A percentile compares a stretch with the other conserved stretches of the same genome.
These are phyloP conservation scores for Atethmia centrago DNA, from an alignment of 2,888 invertebrate species.

Conservation along the genomic window DNA sequence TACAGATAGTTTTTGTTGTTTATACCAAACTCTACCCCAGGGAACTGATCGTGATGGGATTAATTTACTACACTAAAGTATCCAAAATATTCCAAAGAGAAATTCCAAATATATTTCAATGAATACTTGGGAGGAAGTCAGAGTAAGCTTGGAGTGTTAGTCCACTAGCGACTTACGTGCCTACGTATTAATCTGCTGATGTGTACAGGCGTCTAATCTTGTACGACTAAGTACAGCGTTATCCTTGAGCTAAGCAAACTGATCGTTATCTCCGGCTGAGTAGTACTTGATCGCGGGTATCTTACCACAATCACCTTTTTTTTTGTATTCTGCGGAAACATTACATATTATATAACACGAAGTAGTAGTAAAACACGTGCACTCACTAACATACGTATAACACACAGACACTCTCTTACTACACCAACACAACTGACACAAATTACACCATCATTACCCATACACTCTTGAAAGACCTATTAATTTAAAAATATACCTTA, in stretches of 20 bases:
- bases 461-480: too few relatives aligned
- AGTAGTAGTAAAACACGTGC: too few relatives aligned
- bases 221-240: slow-evolving; percentile 8
- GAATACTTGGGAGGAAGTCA: not conserved
- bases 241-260: not conserved
- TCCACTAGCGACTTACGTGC: not conserved
- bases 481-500: too few relatives aligned
- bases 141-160: not conserved
- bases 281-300: not conserved
- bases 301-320: not conserved
- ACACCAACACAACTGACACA: too few relatives aligned
- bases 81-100: not conserved
- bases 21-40: not conserved
- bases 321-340: too few relatives aligned
- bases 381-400: too few relatives aligned
- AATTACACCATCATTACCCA: too few relatives aligned
- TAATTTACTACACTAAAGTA: not conserved
- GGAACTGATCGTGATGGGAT: not conserved
- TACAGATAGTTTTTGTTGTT: not conserved
- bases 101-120: not conserved
- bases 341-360: too few relatives aligned
- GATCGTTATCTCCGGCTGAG: not conserved
- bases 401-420: too few relatives aligned
- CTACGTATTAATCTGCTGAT: not conserved
- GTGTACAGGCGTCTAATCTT: not conserved